These are phyloP conservation scores for Stegodyphus mimosarum DNA, from an alignment of 1,140 invertebrate species.

Conservation along the genomic window DNA sequence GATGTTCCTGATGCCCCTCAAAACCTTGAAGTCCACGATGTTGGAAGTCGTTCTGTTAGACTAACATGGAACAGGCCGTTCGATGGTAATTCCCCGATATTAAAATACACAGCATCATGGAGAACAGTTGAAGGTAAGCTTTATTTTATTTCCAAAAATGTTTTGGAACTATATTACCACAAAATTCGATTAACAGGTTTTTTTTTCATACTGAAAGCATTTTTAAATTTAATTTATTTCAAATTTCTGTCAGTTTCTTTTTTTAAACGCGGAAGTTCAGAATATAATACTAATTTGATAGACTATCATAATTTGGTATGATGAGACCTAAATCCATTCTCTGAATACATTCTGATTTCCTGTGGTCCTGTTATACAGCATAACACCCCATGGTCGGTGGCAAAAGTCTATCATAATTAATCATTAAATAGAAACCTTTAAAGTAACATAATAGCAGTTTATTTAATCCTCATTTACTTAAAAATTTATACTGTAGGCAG, in stretches of 20 bases:
- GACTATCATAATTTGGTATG: not conserved
- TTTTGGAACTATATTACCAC: too few relatives aligned
- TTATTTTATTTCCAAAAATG: not conserved
- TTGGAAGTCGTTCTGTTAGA: conserved; percentile 54
- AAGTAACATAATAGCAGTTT: too few relatives aligned
- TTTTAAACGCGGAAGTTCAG: too few relatives aligned
- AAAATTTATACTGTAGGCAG: too few relatives aligned
- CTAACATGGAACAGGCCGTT: conserved; percentile 63
- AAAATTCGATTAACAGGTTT: too few relatives aligned
- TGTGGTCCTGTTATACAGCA: not conserved
- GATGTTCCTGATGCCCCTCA: conserved; percentile 63
- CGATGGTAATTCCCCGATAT: conserved; percentile 64
- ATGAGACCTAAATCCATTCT: conserved; percentile 51
- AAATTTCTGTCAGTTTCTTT: too few relatives aligned
- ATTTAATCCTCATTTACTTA: too few relatives aligned
- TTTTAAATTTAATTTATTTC: too few relatives aligned
- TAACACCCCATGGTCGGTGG: not conserved
- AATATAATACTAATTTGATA: too few relatives aligned
- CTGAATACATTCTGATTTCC: conserved; percentile 17
- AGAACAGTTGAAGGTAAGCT: conserved; percentile 37
- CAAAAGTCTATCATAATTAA: too few relatives aligned
- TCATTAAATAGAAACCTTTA: too few relatives aligned
- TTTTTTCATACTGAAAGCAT: too few relatives aligned
- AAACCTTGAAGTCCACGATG: conserved; percentile 62
- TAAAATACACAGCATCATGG: conserved; percentile 62